Percentiles rank a stretch among this genome's conserved stretches.
These are phyloP conservation scores for Silurus lanzhouensis DNA, from an alignment of 2,797 vertebrate genomes.

Conservation along the genomic window DNA sequence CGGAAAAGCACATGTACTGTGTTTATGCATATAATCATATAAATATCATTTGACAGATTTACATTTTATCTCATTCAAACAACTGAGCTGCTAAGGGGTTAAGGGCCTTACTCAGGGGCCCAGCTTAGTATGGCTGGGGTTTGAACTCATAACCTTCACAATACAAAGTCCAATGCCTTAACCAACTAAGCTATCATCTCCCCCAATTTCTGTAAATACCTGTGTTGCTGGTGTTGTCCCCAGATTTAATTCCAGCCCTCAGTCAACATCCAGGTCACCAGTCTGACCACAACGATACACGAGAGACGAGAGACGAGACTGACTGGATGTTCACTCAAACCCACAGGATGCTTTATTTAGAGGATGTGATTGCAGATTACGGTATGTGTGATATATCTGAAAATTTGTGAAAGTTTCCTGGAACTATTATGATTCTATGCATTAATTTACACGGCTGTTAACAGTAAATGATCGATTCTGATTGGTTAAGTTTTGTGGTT, in stretches of 20 bases:
- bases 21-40: not conserved
- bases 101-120: too few relatives aligned
- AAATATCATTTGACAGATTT: too few relatives aligned
- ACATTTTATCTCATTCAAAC: too few relatives aligned
- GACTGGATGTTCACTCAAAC: not conserved
- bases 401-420: not conserved
- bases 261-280: not conserved
- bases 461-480: not conserved
- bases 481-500: not conserved
- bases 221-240: not conserved
- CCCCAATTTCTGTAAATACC: not conserved
- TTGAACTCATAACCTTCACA: too few relatives aligned
- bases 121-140: too few relatives aligned
- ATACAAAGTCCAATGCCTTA: too few relatives aligned
- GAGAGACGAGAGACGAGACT: not conserved
- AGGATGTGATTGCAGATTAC: not conserved
- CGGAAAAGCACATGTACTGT: not conserved
- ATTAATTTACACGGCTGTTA: not conserved
- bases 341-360: not conserved
- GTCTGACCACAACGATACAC: not conserved
- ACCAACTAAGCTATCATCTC: too few relatives aligned
- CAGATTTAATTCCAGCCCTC: not conserved
- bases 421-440: not conserved
- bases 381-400: not conserved
- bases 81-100: too few relatives aligned